Conservation (phyloP, 2,797 vertebrate genomes). For the Rhincodon typus region DNA sequence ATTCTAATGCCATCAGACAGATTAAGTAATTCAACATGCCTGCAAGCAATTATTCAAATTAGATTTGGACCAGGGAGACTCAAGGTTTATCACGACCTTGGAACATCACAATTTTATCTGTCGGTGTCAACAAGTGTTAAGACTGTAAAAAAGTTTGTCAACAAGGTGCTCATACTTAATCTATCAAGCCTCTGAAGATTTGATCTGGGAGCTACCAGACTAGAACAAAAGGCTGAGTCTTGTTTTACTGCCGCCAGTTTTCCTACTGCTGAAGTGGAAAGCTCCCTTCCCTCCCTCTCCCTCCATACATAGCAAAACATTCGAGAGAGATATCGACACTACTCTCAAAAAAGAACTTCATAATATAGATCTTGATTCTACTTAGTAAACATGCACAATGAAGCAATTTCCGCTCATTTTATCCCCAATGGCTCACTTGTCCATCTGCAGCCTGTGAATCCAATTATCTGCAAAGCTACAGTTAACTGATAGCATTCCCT, state of each 20-base stretch:
- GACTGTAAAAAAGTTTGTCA: neutral
- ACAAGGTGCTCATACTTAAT: neutral
- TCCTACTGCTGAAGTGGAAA: neutral
- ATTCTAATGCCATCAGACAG: constrained; percentile 6
- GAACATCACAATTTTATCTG: constrained; percentile 27
- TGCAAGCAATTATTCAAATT: constrained; percentile 36
- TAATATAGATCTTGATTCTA: neutral
- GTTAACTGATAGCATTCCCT: neutral
- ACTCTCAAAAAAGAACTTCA: neutral
- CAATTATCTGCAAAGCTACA: constrained; percentile 29
- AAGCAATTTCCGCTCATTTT: constrained; percentile 2
- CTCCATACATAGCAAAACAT: neutral
- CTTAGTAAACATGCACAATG: neutral
- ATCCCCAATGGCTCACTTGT: neutral
- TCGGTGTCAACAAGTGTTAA: neutral
- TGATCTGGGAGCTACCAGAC: neutral
- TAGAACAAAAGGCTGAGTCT: neutral
- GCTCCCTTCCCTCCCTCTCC: neutral
- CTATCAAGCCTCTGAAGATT: neutral
- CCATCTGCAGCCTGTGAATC: constrained; percentile 8
- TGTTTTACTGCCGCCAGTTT: neutral
- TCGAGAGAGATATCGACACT: neutral
- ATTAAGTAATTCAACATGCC: constrained; percentile 32
- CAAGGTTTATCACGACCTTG: constrained; percentile 16
- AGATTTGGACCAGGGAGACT: neutral